phyloP scores from a whole-genome alignment of 2,797 vertebrate species.

The Aythya fuligula region DNA sequence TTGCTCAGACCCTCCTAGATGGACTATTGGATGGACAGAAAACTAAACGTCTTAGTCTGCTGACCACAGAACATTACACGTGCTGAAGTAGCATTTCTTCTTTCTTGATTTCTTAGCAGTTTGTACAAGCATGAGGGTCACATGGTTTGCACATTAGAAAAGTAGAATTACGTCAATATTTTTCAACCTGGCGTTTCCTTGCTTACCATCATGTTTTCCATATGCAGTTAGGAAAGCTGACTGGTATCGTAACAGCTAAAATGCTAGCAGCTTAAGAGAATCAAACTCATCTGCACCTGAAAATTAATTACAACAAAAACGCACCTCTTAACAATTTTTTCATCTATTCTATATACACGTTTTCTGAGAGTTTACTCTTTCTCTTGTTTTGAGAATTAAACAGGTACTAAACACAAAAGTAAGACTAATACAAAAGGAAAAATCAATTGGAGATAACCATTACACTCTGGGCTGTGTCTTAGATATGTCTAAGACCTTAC shows the following conservation, averaged over 20 bases:
- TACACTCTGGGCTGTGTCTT: background rate
- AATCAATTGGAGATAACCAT: background rate
- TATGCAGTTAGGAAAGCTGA: background rate
- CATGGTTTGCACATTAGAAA: background rate
- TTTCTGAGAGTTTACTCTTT: conserved; percentile 2
- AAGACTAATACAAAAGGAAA: background rate
- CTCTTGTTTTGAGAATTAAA: conserved; percentile 8
- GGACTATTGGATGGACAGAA: background rate
- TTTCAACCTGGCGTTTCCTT: conserved; percentile 27
- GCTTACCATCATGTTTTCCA: background rate
- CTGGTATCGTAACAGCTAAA: background rate
- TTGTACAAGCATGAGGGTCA: background rate
- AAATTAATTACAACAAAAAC: conserved; percentile 11
- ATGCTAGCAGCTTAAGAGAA: background rate
- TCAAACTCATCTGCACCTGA: background rate
- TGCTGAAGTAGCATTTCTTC: conserved; percentile 34
- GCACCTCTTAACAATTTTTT: background rate
- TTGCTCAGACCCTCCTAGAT: background rate
- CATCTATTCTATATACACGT: conserved; percentile 28
- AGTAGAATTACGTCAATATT: conserved; percentile 12
- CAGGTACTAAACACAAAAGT: background rate
- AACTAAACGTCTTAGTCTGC: background rate
- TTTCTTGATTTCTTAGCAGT: background rate
- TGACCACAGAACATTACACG: background rate
- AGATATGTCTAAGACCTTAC: background rate